phyloP scores from a whole-genome alignment of 2,797 vertebrate genomes.

The Numenius phaeopus region DNA sequence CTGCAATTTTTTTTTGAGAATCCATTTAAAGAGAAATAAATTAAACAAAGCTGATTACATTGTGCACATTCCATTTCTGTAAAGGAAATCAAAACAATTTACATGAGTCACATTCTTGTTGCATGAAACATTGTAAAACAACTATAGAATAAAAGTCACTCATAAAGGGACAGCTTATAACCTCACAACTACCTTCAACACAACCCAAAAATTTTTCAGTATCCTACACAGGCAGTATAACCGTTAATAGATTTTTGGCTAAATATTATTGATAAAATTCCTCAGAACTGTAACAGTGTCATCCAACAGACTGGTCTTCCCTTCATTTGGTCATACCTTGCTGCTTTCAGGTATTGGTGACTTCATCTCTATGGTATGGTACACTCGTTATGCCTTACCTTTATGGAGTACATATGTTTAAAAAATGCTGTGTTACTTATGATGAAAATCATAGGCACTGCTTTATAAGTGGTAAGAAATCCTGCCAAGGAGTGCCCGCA shows the following conservation, averaged over 20 bases:
- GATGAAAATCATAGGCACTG: background rate
- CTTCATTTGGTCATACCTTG: background rate
- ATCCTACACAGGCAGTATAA: conserved; percentile 15
- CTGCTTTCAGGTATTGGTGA: background rate
- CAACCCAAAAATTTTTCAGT: conserved; percentile 50
- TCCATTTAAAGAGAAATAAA: conserved; percentile 40
- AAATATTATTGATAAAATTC: conserved; percentile 59
- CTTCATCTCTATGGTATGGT: background rate
- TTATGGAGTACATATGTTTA: background rate
- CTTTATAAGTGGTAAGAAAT: background rate
- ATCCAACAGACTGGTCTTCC: background rate
- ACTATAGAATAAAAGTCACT: conserved; percentile 15
- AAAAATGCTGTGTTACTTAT: background rate
- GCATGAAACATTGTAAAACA: conserved; percentile 37
- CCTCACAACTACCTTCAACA: conserved; percentile 51
- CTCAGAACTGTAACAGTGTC: conserved; percentile 9
- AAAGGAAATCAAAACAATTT: conserved; percentile 68
- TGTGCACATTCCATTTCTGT: conserved; percentile 28
- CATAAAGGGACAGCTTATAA: conserved; percentile 45
- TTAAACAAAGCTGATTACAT: conserved; percentile 57
- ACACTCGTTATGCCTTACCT: background rate
- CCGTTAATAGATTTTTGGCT: conserved; percentile 34
- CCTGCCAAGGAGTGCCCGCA: background rate
- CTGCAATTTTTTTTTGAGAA: conserved; percentile 42
- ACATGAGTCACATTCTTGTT: conserved; percentile 55